Evolutionary conservation across 2,797 vertebrate species (phyloP), one percentile per base, ranked within the genome.

Genomic region (Orientallactaga sibirica): DNA sequence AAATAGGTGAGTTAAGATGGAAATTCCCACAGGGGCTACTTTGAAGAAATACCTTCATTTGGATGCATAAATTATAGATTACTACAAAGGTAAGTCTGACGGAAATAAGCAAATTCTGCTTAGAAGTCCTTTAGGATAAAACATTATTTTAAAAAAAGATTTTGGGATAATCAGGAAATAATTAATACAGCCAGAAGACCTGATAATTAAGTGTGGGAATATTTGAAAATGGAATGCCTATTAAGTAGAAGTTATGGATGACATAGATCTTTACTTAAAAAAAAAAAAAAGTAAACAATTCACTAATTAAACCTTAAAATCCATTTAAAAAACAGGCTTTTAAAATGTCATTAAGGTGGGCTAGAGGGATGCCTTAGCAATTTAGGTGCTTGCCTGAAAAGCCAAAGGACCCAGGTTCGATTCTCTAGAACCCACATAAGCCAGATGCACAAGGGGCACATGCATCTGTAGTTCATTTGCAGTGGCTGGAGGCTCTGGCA

Each of bases 271-370:
- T 96, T 97, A 96, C 95, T 97, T 48, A 48, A 95, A 96, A 96
- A 95, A 90, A 95, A 96, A 92, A 77, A 64, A 79, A 96, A 96
- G 90, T 96, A 96, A 97, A 97, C 87, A 95, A 48, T 80, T 92
- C 66, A 91, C 95, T 97, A 95, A 97, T 97, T 97, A 96, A 95
- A 96, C 83, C 95, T 97, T 79, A 83, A 95, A 96, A 94, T 96
- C 89, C 24, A 95, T 82, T 79, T 79, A 70, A 78, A 90, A 91
- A 41, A 33, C 41, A 93, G 62, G 5, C 87, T 95, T 88, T 88
- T 16, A 85, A 96, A 96, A 96, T 95, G 90, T 82, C 94, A 82
- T 20, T 80, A 48, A 48, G 7, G 48, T 48, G 48, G 48, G 48
- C 48, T 48, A 8, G 48, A 48, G 10, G 48, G 10, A 48, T 48